Evolutionary conservation across 2,888 invertebrate species (phyloP), one percentile per base, ranked within the genome.

Genomic region (Cheilosia pagana): DNA sequence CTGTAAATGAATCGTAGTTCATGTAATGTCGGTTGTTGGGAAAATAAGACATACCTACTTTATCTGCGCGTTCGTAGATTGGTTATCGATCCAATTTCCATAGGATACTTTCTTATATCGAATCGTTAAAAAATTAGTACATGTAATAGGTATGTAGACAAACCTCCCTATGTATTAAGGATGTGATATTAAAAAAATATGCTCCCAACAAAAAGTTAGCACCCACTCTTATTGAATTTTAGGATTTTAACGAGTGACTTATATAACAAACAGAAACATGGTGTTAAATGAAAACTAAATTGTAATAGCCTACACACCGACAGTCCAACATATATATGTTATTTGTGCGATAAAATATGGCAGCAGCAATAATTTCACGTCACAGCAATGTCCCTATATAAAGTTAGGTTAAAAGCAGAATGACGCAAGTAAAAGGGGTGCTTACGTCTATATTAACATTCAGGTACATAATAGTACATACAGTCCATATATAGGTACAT

Each of bases 81-180:
- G 76, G 65, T 76, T 76, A 81, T 81, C 81, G 81, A 81, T 81
- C 81, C 63, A 60, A 59, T 59, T 63, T 76, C 57, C 25, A 65
- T 76, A 81, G 81, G 81, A 81, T 65, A 76, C 59, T 52, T 76
- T 65, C 50, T 75, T 81, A 43, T 53, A 53, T 28, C 16, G 35
- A 35, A 35, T 35, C 35, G 12, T 35, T 35, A 10, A 12, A 35
- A 35, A 12, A 35, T 0, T 3, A 8, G 8, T 28, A 28, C 8
- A 28, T 28, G 28, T 28, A 28, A 28, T 28, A 28, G 28, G 28
- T 28, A 28, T 7, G 28, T 28, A 8, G 28, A 28, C 28, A 28
- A 8, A 28, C 28, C 8, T 28, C 7, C 28, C 8, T 28, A 28
- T 8, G 8, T 28, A 28, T 28, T 8, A 28, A 28, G 8, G 28